Evolutionary conservation across 2,113 vertebrate genomes (phyloP).

Genomic region (Sphyrna mokarran): DNA sequence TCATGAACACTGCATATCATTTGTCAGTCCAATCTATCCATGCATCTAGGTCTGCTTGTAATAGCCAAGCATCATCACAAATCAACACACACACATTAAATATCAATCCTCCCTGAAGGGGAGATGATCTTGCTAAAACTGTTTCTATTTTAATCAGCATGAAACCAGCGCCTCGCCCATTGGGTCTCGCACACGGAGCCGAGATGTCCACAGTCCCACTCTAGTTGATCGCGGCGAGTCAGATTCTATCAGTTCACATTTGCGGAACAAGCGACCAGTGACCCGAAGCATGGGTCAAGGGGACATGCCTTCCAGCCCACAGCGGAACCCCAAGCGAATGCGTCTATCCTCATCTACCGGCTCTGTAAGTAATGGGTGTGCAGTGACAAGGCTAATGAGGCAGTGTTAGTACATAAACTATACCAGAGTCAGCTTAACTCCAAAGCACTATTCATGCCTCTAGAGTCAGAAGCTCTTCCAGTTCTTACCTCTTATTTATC

Average conservation of each 20-base stretch:
- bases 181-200: slow-evolving; percentile 57
- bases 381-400: too few species aligned
- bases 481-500: neutral
- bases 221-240: slow-evolving; percentile 51
- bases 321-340: slow-evolving; percentile 66
- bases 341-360: slow-evolving; percentile 73
- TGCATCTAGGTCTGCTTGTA: neutral
- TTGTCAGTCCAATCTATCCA: neutral
- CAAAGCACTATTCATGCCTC: neutral
- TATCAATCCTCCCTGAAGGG: neutral
- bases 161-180: slow-evolving; percentile 59
- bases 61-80: neutral
- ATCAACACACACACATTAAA: neutral
- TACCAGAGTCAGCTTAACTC: neutral
- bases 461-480: neutral
- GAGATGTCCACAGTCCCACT: slow-evolving; percentile 66
- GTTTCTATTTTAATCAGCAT: slow-evolving; percentile 43
- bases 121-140: neutral
- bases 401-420: neutral
- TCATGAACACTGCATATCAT: neutral
- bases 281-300: slow-evolving; percentile 78
- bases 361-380: slow-evolving; percentile 57
- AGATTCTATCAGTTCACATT: slow-evolving; percentile 57
- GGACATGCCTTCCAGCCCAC: slow-evolving; percentile 66
- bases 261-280: slow-evolving; percentile 68